phyloP scores from a whole-genome alignment of 2,113 vertebrate genomes.

The Neopipo cinnamomea region DNA sequence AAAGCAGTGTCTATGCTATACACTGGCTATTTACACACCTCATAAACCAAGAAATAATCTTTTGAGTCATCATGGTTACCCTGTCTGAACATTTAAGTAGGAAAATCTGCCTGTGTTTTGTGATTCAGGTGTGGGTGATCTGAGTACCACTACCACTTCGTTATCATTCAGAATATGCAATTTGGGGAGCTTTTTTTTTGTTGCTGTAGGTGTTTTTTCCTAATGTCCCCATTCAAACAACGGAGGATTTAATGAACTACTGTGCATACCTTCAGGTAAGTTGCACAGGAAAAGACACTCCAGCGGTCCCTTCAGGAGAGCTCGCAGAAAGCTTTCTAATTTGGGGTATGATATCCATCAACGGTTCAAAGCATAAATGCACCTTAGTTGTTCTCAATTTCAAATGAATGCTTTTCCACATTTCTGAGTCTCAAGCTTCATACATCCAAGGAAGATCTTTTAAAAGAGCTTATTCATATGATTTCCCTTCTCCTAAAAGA shows the following conservation, averaged over 20 bases:
- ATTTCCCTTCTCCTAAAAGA: background rate
- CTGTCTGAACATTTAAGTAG: background rate
- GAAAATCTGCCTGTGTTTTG: background rate
- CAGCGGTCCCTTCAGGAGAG: background rate
- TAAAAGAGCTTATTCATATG: background rate
- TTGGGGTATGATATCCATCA: background rate
- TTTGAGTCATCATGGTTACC: background rate
- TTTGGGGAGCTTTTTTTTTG: background rate
- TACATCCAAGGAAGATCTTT: background rate
- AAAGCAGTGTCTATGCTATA: background rate
- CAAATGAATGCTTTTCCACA: background rate
- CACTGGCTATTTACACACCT: background rate
- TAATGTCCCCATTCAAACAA: accelerated
- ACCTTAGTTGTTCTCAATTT: background rate
- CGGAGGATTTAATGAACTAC: background rate
- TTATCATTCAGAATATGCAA: background rate
- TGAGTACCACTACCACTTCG: background rate
- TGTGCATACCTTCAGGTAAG: background rate
- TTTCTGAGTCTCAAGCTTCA: background rate
- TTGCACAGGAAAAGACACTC: background rate
- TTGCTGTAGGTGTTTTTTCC: background rate
- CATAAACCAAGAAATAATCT: background rate
- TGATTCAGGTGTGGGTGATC: background rate
- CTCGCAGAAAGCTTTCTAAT: background rate
- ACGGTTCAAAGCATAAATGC: background rate